Evolutionary conservation across 2,797 vertebrate species (phyloP).

Genomic region (Enteromius thamalakanensis): DNA sequence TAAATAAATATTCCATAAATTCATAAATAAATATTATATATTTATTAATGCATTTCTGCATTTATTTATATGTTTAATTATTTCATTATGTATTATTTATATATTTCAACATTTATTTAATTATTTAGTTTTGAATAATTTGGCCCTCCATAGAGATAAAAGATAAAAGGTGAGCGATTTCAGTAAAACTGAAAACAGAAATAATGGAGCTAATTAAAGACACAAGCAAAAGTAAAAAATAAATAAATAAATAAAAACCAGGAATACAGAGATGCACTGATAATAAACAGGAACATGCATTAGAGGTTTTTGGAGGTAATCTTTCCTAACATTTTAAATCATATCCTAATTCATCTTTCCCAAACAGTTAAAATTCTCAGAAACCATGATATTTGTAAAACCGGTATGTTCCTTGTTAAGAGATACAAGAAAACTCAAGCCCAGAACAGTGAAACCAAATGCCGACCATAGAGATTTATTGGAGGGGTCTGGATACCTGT

Average conservation of each 20-base stretch:
- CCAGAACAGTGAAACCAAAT: slow-evolving; percentile 52
- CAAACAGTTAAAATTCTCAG: background rate
- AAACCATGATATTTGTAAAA: background rate
- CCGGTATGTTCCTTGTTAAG: slow-evolving; percentile 9
- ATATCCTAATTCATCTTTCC: background rate
- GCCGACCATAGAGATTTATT: slow-evolving; percentile 55
- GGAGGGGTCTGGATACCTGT: slow-evolving; percentile 18
- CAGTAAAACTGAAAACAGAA: background rate
- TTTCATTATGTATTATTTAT: too few relatives aligned
- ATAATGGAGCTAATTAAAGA: background rate
- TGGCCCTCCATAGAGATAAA: background rate
- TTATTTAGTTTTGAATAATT: too few relatives aligned
- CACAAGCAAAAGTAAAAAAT: background rate
- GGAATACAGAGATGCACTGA: background rate
- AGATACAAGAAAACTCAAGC: slow-evolving; percentile 12
- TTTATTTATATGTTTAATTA: too few relatives aligned
- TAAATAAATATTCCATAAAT: too few relatives aligned
- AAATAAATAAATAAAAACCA: background rate
- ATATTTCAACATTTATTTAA: too few relatives aligned
- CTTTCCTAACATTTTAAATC: background rate
- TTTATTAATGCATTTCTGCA: too few relatives aligned
- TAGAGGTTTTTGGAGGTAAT: too few relatives aligned
- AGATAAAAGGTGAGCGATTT: background rate
- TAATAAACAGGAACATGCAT: background rate
- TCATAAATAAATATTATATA: too few relatives aligned